Evolutionary conservation across 53 echinoderm and acorn worm species (phyloP).

Genomic region (Arbacia lixula): DNA sequence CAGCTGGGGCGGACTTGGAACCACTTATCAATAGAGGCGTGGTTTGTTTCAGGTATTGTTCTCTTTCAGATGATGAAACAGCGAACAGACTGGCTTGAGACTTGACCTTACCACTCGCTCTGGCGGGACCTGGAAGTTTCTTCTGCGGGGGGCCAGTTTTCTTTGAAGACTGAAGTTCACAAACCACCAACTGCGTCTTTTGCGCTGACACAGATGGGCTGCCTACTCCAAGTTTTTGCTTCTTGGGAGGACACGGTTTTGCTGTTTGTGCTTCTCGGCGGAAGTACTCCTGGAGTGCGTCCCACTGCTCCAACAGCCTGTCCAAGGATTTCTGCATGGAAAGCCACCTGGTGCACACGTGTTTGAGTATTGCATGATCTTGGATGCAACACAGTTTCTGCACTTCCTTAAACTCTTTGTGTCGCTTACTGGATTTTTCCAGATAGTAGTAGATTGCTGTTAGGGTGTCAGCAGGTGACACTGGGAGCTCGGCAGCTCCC

Average conservation of each 20-base stretch:
- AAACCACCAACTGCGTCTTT: background rate
- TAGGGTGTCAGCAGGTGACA: conserved; percentile 46
- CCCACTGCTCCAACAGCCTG: conserved; percentile 72
- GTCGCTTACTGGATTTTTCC: conserved; percentile 52
- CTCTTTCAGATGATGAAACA: too few species aligned
- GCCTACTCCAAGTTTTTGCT: conserved; percentile 38
- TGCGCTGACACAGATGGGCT: conserved; percentile 7
- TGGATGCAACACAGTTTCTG: conserved; percentile 43
- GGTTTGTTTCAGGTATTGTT: too few species aligned
- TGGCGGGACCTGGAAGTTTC: too few species aligned
- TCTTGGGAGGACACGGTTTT: conserved; percentile 29
- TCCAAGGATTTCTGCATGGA: conserved; percentile 55
- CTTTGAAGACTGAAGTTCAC: conserved; percentile 23
- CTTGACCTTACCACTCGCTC: too few species aligned
- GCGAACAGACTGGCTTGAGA: too few species aligned
- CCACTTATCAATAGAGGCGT: too few species aligned
- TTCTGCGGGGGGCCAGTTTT: too few species aligned
- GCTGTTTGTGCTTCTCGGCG: conserved; percentile 43
- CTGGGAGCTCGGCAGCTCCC: conserved; percentile 46
- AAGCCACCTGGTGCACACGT: conserved; percentile 64
- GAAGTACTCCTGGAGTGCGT: conserved; percentile 54
- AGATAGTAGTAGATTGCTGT: conserved; percentile 53
- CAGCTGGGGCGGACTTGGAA: conserved; percentile 11
- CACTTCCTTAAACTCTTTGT: conserved; percentile 48
- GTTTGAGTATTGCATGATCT: conserved; percentile 55